phyloP scores from a whole-genome alignment of 2,797 vertebrate species.

The Aulostomus chinensis region DNA sequence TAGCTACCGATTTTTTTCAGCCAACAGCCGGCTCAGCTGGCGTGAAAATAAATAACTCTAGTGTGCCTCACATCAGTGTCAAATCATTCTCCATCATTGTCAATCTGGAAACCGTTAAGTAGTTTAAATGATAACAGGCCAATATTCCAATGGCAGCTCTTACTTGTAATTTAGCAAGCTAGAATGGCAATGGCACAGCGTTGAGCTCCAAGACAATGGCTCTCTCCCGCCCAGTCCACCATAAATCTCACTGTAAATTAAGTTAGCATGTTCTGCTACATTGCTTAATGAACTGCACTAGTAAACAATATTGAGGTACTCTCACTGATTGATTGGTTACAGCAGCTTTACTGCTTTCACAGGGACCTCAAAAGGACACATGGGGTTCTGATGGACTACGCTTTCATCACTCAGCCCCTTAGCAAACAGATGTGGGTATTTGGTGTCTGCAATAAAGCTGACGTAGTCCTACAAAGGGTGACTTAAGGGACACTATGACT shows the following conservation, averaged over 20 bases:
- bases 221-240: conserved; percentile 49
- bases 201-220: conserved; percentile 62
- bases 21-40: conserved; percentile 29
- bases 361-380: conserved; percentile 61
- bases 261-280: conserved; percentile 79
- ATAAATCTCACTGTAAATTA: conserved; percentile 80
- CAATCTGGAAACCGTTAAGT: conserved; percentile 69
- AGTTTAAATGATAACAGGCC: conserved; percentile 69
- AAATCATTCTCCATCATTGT: conserved; percentile 78
- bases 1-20: conserved; percentile 9
- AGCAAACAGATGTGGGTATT: conserved; percentile 51
- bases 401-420: conserved; percentile 53
- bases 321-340: conserved; percentile 72
- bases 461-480: conserved; percentile 53
- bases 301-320: conserved; percentile 73
- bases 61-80: conserved; percentile 48
- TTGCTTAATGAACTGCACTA: conserved; percentile 78
- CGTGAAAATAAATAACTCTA: conserved; percentile 58
- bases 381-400: conserved; percentile 37
- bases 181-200: conserved; percentile 56
- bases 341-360: conserved; percentile 61
- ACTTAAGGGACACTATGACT: conserved; percentile 56
- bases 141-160: conserved; percentile 70
- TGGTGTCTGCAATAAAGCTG: conserved; percentile 48
- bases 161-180: conserved; percentile 72